These are phyloP conservation scores for Tetragonula clypearis DNA, from an alignment of 1,140 invertebrate genomes.

Conservation along the genomic window DNA sequence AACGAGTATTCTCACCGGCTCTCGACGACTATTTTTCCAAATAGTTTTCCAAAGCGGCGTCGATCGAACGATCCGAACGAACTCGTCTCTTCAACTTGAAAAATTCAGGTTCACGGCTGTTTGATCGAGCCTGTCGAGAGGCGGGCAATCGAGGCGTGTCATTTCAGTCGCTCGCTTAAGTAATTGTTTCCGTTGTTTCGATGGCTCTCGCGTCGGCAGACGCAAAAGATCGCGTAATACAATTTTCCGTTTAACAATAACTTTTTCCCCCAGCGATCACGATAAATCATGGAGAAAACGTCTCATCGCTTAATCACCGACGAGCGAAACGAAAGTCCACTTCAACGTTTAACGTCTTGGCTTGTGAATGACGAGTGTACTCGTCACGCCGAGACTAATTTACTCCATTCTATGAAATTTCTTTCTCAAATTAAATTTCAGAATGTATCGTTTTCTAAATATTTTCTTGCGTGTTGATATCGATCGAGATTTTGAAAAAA, in stretches of 20 bases:
- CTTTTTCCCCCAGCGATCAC: not conserved
- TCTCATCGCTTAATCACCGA: no score
- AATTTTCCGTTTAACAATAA: not conserved
- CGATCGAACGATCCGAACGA: not conserved
- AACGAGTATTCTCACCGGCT: no score
- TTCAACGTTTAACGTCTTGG: no score
- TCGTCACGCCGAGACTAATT: no score
- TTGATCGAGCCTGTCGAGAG: constrained; percentile 11
- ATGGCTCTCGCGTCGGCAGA: not conserved
- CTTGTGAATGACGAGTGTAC: no score
- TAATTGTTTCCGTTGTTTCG: constrained; percentile 26
- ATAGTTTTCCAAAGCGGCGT: not conserved
- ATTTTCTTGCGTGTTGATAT: no score
- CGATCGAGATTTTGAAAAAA: no score
- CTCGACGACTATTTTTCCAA: not conserved
- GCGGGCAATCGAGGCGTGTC: constrained; percentile 25
- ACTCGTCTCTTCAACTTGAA: constrained; percentile 17
- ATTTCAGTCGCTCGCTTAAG: constrained; percentile 28
- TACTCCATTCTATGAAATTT: no score
- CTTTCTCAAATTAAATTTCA: no score
- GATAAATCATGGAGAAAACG: not conserved
- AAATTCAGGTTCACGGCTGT: constrained; percentile 34
- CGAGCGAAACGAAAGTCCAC: no score
- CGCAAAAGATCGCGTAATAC: not conserved
- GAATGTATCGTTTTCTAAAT: no score